phyloP scores from a whole-genome alignment of 2,888 invertebrate genomes.

The Venusia cambrica region DNA sequence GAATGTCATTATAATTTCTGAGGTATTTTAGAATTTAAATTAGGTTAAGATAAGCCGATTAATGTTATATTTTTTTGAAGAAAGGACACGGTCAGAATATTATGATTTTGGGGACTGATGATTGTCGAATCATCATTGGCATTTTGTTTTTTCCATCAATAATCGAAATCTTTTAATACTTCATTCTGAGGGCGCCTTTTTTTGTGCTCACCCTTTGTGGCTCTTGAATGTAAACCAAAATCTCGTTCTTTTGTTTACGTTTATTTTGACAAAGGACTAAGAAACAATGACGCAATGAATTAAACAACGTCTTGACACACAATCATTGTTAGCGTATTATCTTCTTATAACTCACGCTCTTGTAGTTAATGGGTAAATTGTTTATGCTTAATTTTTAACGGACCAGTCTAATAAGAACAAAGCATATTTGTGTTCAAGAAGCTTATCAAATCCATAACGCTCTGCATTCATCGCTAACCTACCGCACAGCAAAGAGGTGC shows the following conservation, averaged over 20 bases:
- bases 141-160: constrained; percentile 12
- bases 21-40: constrained; percentile 66
- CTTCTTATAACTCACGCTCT: no score
- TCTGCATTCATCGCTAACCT: background rate
- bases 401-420: no score
- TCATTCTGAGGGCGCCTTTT: constrained; percentile 2
- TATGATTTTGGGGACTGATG: constrained; percentile 14
- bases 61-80: constrained; percentile 32
- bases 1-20: constrained; percentile 63
- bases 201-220: constrained; percentile 4
- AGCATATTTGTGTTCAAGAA: no score
- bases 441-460: no score
- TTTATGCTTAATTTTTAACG: no score
- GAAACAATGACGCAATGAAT: constrained; percentile 4
- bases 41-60: constrained; percentile 47
- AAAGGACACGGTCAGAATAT: constrained; percentile 22
- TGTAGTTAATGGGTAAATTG: no score
- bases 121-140: constrained; percentile 16
- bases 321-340: no score
- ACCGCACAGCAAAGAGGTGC: background rate
- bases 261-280: constrained; percentile 9
- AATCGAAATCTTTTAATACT: constrained; percentile 6
- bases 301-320: no score
- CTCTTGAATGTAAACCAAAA: no score
- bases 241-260: constrained; percentile 10